Conservation (phyloP, 2,888 invertebrate species). For the Congeria kusceri region DNA sequence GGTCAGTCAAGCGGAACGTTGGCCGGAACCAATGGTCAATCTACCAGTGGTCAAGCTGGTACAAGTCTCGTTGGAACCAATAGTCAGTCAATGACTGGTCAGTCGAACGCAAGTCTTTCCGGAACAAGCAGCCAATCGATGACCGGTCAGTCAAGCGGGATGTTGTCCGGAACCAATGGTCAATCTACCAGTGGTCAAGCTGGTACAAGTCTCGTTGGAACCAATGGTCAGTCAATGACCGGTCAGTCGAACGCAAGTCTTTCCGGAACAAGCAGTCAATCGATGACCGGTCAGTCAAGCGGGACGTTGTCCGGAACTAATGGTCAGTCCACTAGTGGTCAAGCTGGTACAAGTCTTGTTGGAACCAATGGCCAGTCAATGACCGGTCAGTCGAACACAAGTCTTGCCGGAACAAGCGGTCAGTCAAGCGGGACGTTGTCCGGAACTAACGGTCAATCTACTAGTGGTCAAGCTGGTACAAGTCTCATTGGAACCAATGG, state of each 20-base stretch:
- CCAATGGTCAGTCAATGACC: neutral
- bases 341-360: constrained; percentile 4
- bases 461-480: no score
- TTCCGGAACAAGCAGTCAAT: neutral
- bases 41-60: constrained; percentile 5
- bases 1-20: constrained; percentile 5
- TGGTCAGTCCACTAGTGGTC: constrained; percentile 8
- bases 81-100: no score
- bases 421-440: neutral
- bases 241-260: no score
- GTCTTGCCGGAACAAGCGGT: no score
- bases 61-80: neutral
- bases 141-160: neutral
- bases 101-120: neutral
- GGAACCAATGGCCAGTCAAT: no score
- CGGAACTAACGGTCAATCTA: constrained; percentile 3
- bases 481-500: neutral
- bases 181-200: constrained; percentile 6
- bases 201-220: constrained; percentile 8
- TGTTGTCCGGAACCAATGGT: constrained; percentile 7
- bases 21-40: constrained; percentile 13
- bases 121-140: constrained; percentile 3
- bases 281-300: neutral
- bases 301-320: constrained; percentile 16
- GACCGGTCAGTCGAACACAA: constrained; percentile 16